Percentiles rank a stretch among this genome's conserved stretches.
Conservation (phyloP, 2,888 invertebrate genomes). For the Chymomyza fuscimana region DNA sequence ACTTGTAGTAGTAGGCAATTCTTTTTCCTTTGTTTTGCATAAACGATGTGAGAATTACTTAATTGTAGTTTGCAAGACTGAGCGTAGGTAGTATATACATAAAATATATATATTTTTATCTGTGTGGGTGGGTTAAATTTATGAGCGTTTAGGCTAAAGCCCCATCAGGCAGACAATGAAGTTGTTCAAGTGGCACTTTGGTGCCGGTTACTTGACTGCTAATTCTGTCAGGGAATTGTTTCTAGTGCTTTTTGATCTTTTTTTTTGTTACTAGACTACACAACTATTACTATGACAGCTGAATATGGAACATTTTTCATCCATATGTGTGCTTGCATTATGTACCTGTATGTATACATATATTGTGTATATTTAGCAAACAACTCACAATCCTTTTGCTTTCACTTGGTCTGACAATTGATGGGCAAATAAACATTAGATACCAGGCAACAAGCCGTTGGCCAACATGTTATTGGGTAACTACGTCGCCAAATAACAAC, state of each 20-base stretch:
- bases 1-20: conserved; percentile 8
- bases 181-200: conserved; percentile 54
- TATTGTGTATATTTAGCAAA: not conserved
- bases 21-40: conserved; percentile 62
- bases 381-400: conserved; percentile 19
- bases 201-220: not conserved
- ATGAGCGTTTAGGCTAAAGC: conserved; percentile 48
- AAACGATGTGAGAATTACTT: conserved; percentile 75
- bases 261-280: not conserved
- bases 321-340: too few relatives aligned
- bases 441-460: conserved; percentile 2
- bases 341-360: too few relatives aligned
- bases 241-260: not conserved
- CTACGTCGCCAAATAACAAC: conserved; percentile 23
- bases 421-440: conserved; percentile 23
- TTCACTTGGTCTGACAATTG: conserved; percentile 20
- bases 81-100: not conserved
- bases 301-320: not conserved
- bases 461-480: conserved; percentile 35
- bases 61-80: conserved; percentile 55
- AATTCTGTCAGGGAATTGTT: not conserved
- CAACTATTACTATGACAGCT: not conserved
- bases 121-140: conserved; percentile 49
- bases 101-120: conserved; percentile 22
- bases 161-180: conserved; percentile 56